Base-by-base conservation (phyloP, 2,113 vertebrate species). In the Triplophysa tibetana region DNA sequence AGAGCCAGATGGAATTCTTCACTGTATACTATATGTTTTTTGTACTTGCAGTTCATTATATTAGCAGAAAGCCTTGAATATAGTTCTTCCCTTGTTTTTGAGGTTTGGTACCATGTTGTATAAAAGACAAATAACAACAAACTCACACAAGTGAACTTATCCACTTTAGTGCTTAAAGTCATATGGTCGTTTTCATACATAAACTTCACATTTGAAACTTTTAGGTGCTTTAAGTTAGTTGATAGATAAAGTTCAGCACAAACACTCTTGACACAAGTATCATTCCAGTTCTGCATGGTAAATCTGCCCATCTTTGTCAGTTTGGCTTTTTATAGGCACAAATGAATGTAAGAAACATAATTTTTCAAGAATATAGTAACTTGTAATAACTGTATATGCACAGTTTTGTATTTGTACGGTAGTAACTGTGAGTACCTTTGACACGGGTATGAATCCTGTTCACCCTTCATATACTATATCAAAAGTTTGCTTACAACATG, bases 111-210 rank as follows among this genome's bases (percentile, higher is more conserved):
- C 9, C 3, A 76, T 14, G 29, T 50, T 7, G 6, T 19, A 56
- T 19, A 56, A 56, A 7, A 19, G 16, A 13, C 26, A 26, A 24
- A 24, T 24, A 24, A 38, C 33, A 38, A 38, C 33, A 38, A 38
- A 38, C 33, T 54, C 63, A 66, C 24, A 70, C 60, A 61, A 50
- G n/a, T 72, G 50, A 41, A 83, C 33, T 77, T 29, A 69, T 73
- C 78, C 60, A 21, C 38, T 83, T 81, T 82, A 85, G 81, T 81
- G 56, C 21, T 82, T 73, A 52, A 83, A 80, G 78, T 60, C 74
- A 65, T 78, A 21, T 75, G 48, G 61, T 76, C 65, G 41, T 4
- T 50, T 68, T 61, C 54, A 48, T 63, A 82, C 52, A 75, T 58
- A 60, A 74, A 7, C 12, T 56, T 67, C 56, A 82, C 66, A 84